These are phyloP conservation scores for Tetropium fuscum DNA, from an alignment of 2,888 invertebrate species.

Conservation along the genomic window DNA sequence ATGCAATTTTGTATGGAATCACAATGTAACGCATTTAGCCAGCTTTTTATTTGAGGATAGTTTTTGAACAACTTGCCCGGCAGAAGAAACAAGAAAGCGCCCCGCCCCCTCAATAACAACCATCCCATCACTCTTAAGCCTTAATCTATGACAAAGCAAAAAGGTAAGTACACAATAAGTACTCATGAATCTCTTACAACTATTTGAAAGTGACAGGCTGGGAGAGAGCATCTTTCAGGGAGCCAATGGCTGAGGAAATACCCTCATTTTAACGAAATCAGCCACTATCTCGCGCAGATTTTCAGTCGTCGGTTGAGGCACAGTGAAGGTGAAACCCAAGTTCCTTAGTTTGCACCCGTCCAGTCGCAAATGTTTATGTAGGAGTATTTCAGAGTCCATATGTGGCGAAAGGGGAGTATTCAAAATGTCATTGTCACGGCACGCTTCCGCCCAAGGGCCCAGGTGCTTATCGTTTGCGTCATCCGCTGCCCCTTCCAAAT, in stretches of 20 bases:
- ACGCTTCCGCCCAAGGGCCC: conserved; percentile 91
- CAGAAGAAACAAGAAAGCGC: conserved; percentile 1
- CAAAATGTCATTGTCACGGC: conserved; percentile 77
- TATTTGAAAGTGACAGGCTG: neutral
- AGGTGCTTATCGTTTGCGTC: conserved; percentile 96
- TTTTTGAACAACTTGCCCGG: neutral
- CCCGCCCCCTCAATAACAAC: neutral
- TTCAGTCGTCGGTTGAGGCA: conserved; percentile 72
- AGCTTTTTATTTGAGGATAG: neutral
- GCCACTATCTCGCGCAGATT: conserved; percentile 74
- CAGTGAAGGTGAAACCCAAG: conserved; percentile 71
- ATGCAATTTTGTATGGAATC: conserved; percentile 18
- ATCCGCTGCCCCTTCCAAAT: conserved; percentile 84
- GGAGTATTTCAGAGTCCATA: conserved; percentile 84
- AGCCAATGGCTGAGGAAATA: conserved; percentile 81
- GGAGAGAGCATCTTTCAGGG: conserved; percentile 43
- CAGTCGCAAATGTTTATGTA: conserved; percentile 83
- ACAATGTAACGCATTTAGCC: neutral
- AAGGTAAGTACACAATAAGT: conserved; percentile 24
- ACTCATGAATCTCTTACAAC: conserved; percentile 10
- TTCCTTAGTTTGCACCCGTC: conserved; percentile 75
- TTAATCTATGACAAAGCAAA: conserved; percentile 22
- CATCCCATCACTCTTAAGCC: conserved; percentile 10
- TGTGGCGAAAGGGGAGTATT: conserved; percentile 93
- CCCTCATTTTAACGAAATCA: conserved; percentile 84